Evolutionary conservation across 2,113 vertebrate species (phyloP).

Genomic region (Aphelocoma coerulescens): DNA sequence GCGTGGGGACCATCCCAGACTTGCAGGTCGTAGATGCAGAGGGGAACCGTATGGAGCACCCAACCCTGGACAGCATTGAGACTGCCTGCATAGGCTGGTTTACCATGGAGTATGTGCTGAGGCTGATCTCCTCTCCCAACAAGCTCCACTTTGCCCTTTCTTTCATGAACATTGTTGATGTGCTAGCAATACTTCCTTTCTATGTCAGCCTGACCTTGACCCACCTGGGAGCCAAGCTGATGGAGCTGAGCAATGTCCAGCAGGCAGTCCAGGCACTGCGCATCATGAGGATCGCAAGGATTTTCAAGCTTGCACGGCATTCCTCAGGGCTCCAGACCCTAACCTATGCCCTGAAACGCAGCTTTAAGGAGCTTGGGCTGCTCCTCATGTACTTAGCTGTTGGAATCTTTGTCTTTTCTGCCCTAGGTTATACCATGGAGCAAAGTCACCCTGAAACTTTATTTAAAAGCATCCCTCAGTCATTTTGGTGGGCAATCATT

Average conservation of each 20-base stretch:
- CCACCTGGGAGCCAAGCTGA: slow-evolving; percentile 86
- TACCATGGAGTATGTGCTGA: slow-evolving; percentile 89
- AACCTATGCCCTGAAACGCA: slow-evolving; percentile 91
- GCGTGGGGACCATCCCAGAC: slow-evolving; percentile 92
- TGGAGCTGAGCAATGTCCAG: slow-evolving; percentile 92
- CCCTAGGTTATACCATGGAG: slow-evolving; percentile 94
- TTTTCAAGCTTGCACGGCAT: slow-evolving; percentile 95
- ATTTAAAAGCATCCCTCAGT: slow-evolving; percentile 97
- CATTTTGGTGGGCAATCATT: slow-evolving; percentile 99
- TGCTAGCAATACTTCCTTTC: slow-evolving; percentile 92
- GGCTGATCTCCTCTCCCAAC: slow-evolving; percentile 87
- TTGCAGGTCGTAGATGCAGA: slow-evolving; percentile 86
- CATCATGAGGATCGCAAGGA: slow-evolving; percentile 90
- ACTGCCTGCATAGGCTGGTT: slow-evolving; percentile 95
- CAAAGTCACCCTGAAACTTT: slow-evolving; percentile 94
- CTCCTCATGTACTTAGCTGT: slow-evolving; percentile 96
- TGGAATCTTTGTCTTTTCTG: slow-evolving; percentile 96
- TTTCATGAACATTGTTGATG: slow-evolving; percentile 94
- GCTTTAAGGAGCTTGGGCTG: slow-evolving; percentile 93
- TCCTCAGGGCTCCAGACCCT: slow-evolving; percentile 93
- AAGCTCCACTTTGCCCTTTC: slow-evolving; percentile 88
- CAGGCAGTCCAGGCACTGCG: slow-evolving; percentile 92
- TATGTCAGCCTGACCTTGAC: slow-evolving; percentile 91
- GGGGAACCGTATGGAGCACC: slow-evolving; percentile 90
- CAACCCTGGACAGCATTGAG: slow-evolving; percentile 89